These are phyloP conservation scores for Alauda arvensis DNA, from an alignment of 2,797 vertebrate species.

Conservation along the genomic window DNA sequence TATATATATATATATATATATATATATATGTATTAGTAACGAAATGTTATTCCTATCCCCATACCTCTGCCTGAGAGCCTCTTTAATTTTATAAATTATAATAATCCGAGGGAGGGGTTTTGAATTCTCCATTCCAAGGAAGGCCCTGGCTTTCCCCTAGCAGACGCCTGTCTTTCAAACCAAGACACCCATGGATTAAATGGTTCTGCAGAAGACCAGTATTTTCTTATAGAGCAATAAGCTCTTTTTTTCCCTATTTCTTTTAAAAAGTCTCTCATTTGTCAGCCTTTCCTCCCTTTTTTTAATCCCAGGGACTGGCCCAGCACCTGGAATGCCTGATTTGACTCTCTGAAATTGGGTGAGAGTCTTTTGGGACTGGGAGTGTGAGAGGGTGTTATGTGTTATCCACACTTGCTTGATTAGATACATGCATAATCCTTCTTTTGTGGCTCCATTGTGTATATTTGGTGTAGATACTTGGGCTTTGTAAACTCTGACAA, in stretches of 20 bases:
- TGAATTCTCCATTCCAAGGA: too few species aligned
- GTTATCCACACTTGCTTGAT: not conserved
- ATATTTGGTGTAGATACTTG: not conserved
- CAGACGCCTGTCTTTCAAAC: too few species aligned
- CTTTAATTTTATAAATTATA: too few species aligned
- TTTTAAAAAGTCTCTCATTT: not conserved
- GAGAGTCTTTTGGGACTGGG: not conserved
- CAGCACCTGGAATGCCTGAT: not conserved
- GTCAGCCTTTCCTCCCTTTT: not conserved
- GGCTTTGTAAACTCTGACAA: not conserved
- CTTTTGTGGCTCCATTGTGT: not conserved
- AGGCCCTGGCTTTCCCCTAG: too few species aligned
- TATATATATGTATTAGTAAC: too few species aligned
- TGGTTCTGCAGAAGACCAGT: not conserved
- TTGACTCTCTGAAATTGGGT: not conserved
- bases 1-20: too few species aligned
- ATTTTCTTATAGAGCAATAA: not conserved
- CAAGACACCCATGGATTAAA: not conserved
- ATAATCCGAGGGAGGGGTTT: too few species aligned
- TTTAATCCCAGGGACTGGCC: not conserved
- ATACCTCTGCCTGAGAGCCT: too few species aligned
- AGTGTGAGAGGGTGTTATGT: not conserved
- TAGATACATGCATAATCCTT: not conserved
- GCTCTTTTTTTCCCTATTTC: not conserved
- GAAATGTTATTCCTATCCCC: too few species aligned